A percentile compares a stretch with the other conserved stretches of the same genome.
Evolutionary conservation across 30 jellyfish, hydroid and myxozoan species (phyloP).

Genomic region (Cassiopea andromeda): DNA sequence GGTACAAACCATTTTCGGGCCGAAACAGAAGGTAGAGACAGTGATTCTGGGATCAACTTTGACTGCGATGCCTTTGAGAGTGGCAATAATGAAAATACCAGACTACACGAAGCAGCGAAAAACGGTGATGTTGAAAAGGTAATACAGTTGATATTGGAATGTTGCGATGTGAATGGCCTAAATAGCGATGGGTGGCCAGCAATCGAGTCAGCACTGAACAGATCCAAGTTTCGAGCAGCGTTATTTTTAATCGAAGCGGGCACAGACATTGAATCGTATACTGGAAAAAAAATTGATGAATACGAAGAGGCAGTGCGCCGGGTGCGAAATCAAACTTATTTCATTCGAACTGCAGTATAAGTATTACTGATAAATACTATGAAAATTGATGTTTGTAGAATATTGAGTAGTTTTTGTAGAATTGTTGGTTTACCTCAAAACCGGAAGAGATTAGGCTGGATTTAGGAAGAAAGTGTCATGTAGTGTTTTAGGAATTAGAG

Average conservation of each 20-base stretch:
- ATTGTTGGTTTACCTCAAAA: no score
- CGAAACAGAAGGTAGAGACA: neutral
- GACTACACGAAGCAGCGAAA: slow-evolving; percentile 52
- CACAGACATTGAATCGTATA: slow-evolving; percentile 39
- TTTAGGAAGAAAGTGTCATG: no score
- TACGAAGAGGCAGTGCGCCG: slow-evolving; percentile 14
- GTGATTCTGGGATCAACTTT: slow-evolving; percentile 31
- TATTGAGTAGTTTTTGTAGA: no score
- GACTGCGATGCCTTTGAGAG: slow-evolving; percentile 4
- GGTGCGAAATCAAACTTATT: slow-evolving; percentile 38
- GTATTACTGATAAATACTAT: no score
- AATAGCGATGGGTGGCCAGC: slow-evolving; percentile 73
- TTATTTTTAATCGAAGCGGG: slow-evolving; percentile 77
- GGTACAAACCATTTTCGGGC: neutral
- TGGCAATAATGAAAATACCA: neutral
- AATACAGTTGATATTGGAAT: slow-evolving; percentile 31
- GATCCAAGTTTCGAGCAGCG: slow-evolving; percentile 59
- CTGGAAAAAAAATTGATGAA: slow-evolving; percentile 44
- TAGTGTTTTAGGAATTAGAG: no score
- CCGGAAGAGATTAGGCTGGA: no score
- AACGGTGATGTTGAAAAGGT: slow-evolving; percentile 61
- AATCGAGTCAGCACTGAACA: slow-evolving; percentile 38
- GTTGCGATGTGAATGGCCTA: slow-evolving; percentile 41
- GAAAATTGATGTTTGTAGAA: no score
- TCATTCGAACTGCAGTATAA: slow-evolving; percentile 53